Evolutionary conservation across 2,797 vertebrate species (phyloP).

Genomic region (Hemitrygon akajei): DNA sequence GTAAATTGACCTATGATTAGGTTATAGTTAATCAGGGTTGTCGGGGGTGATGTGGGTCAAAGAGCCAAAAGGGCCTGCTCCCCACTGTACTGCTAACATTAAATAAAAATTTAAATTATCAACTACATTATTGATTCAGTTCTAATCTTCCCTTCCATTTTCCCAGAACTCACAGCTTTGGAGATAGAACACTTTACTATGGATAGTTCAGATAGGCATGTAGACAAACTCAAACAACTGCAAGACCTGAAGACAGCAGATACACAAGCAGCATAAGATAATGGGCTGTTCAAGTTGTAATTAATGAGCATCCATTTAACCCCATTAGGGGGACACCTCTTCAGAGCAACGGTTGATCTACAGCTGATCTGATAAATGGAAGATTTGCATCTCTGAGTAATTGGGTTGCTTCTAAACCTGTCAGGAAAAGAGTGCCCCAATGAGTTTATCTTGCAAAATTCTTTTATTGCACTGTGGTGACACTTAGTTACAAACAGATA

Average conservation of each 20-base stretch:
- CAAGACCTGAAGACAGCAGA: background rate
- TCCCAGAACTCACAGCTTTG: too few relatives aligned
- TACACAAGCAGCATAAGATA: background rate
- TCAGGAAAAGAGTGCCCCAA: background rate
- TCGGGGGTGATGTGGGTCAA: too few relatives aligned
- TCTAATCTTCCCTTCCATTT: too few relatives aligned
- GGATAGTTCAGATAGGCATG: background rate
- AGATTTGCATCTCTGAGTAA: background rate
- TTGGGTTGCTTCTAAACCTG: background rate
- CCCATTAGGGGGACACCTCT: background rate
- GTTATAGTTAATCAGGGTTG: too few relatives aligned
- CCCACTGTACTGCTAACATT: too few relatives aligned
- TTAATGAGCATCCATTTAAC: background rate
- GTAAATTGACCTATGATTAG: too few relatives aligned
- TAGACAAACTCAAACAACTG: background rate
- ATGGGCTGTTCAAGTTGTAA: background rate
- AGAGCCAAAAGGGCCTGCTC: too few relatives aligned
- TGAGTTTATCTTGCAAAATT: background rate
- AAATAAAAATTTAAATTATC: too few relatives aligned
- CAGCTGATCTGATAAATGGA: background rate
- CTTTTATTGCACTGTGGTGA: background rate
- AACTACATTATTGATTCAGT: too few relatives aligned
- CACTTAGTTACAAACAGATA: background rate
- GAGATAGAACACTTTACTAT: too few relatives aligned
- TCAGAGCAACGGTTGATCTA: background rate